Evolutionary conservation across 2,113 vertebrate species (phyloP).

Genomic region (Hemiscyllium ocellatum): DNA sequence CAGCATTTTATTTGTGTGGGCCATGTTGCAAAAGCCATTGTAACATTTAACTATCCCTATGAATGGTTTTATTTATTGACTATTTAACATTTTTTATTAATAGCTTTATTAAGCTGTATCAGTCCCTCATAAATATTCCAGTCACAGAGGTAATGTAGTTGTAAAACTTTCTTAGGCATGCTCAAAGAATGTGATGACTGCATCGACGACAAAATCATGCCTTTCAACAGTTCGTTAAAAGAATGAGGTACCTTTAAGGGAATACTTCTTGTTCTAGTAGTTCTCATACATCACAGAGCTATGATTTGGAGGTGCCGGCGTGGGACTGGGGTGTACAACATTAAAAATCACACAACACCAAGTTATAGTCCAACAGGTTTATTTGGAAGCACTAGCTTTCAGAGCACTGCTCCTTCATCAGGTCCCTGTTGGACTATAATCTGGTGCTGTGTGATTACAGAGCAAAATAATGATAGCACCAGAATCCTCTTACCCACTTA

Average conservation of each 20-base stretch:
- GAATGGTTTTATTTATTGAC: constrained; percentile 8
- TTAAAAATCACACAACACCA: too few species aligned
- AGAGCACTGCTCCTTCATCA: too few species aligned
- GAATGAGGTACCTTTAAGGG: background rate
- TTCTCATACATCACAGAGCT: background rate
- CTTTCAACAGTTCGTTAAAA: background rate
- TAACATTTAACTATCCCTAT: background rate
- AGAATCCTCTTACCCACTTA: background rate
- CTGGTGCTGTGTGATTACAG: background rate
- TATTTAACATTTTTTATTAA: background rate
- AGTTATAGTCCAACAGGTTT: too few species aligned
- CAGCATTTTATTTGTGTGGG: background rate
- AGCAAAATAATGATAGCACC: background rate
- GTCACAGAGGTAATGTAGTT: background rate
- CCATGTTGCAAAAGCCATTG: background rate
- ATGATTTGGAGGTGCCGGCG: too few species aligned
- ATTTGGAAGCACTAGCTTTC: too few species aligned
- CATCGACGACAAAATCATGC: background rate
- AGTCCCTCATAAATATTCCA: background rate
- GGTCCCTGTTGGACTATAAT: too few species aligned
- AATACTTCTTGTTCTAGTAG: background rate
- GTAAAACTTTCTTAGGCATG: background rate
- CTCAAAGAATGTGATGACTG: background rate
- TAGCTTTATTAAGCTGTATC: background rate
- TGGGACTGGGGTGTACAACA: too few species aligned